Base-by-base conservation (phyloP, 1,140 invertebrate species). In the Sarcophaga peregrina region DNA sequence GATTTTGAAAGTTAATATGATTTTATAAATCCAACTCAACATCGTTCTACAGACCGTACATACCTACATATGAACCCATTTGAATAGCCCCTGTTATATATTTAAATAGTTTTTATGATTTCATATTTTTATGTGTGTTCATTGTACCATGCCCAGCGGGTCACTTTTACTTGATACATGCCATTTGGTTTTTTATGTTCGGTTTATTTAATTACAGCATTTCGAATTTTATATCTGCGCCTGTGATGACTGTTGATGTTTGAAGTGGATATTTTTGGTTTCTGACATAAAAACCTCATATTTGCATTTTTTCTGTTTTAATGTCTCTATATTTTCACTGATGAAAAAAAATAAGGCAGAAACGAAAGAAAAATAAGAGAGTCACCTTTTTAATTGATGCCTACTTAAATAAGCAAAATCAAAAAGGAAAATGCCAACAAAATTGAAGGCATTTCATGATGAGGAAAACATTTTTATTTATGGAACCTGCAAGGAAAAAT, bases 271-370 rank as follows among this genome's bases (percentile, higher is more conserved):
- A 13, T 37, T 37, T 58, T 58, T 58, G 13, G n/a, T 58, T 58
- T 58, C 15, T 58, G 54, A 58, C 54, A 58, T 58, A 58, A 58
- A 58, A 58, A 58, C 54, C 54, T 58, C 54, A 58, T 58, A 58
- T 58, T 58, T 58, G 54, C 54, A 58, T 58, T 58, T 58, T 58
- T 58, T n/a, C n/a, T n/a, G 11, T 58, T 58, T 54, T 1, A 58
- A 58, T 58, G 25, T 37, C 15, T 58, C 7, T 58, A 58, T 58
- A 13, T 58, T 13, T 13, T 58, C 13, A 5, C 7, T 52, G 50
- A n/a, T n/a, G n/a, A n/a, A 1, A 58, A 58, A 6, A 58, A 37
- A 37, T 37, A 37, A 37, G 25, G 25, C 4, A 37, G 4, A 37
- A 37, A 37, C 25, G 25, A 37, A 37, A 37, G 25, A 37, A 37